Evolutionary conservation across 2,888 invertebrate genomes (phyloP).

Genomic region (Arctia plantaginis): DNA sequence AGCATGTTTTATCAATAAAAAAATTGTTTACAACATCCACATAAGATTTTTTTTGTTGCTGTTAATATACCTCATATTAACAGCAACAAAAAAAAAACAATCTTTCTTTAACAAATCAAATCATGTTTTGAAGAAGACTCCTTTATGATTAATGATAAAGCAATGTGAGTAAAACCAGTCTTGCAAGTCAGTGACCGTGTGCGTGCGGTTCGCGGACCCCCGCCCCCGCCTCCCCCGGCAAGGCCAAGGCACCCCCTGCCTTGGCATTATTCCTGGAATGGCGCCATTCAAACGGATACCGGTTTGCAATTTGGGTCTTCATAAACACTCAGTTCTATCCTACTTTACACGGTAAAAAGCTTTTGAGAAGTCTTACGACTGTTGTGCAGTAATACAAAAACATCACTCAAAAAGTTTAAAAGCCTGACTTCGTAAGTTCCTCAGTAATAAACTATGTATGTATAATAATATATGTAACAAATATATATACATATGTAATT

Average conservation of each 20-base stretch:
- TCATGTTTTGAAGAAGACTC: slow-evolving; percentile 21
- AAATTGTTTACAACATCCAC: neutral
- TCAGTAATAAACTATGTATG: too few species aligned
- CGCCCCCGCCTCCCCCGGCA: slow-evolving; percentile 69
- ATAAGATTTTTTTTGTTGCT: too few species aligned
- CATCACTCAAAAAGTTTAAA: too few species aligned
- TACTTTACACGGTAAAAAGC: slow-evolving; percentile 21
- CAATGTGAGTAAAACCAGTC: slow-evolving; percentile 70
- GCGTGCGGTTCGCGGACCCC: slow-evolving; percentile 58
- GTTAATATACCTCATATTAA: too few species aligned
- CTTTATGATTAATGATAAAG: slow-evolving; percentile 49
- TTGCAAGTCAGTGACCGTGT: slow-evolving; percentile 76
- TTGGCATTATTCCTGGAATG: slow-evolving; percentile 67
- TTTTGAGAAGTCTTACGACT: neutral
- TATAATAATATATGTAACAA: too few species aligned
- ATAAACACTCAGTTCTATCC: slow-evolving; percentile 36
- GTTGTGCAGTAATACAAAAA: too few species aligned
- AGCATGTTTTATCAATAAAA: neutral
- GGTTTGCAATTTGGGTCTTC: slow-evolving; percentile 7
- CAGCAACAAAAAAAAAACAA: slow-evolving; percentile 1
- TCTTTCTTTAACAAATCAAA: slow-evolving; percentile 9
- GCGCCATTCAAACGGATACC: slow-evolving; percentile 56
- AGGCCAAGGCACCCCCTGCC: slow-evolving; percentile 75
- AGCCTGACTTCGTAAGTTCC: too few species aligned
- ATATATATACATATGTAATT: too few species aligned